Base-by-base conservation (phyloP, 2,888 invertebrate species). In the Brenthis ino region DNA sequence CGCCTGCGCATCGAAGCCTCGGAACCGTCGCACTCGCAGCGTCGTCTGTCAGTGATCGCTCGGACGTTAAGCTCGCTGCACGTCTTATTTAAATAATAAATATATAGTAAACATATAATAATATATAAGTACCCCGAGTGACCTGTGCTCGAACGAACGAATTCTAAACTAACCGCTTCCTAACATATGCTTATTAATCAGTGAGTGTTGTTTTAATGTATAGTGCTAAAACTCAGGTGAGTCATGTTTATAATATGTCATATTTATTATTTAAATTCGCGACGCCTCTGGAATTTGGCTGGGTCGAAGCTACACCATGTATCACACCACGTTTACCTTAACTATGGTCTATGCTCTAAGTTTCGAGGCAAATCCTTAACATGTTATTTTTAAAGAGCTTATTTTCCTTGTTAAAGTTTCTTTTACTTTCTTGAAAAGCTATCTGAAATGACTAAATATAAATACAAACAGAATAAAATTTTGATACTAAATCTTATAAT, bases 111-210 rank as follows among this genome's bases (percentile, higher is more conserved):
- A 43, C 77, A 80, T 77, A 79, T 33, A 60, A 53, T 14, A 14
- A 37, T 63, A 63, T 20, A 16, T 16, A 53, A 63, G 37, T 87
- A 88, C 88, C 89, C 86, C 85, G 82, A 84, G 88, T 88, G 88
- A 89, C 89, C 89, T 85, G 84, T 86, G 84, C 81, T 80, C 81
- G 68, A 67, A 83, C 89, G 85, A 88, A 90, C 90, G 90, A 90
- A 63, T 20, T 54, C 20, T 51, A 1, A 37, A 54, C 63, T 54
- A 43, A 63, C 53, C 11, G 47, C 24, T 53, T 53, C 8, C 11
- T 63, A 63, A 63, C 43, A 43, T 37, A 43, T 6, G 53, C 33
- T 5, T 20, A 43, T 13, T 43, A 43, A 43, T 11, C 11, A 13
- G 53, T 54, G 14, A 50, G 63, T 63, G 53, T 60, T 28, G 60